Base-by-base conservation (phyloP, 2,797 vertebrate species). In the Channallabes apus region DNA sequence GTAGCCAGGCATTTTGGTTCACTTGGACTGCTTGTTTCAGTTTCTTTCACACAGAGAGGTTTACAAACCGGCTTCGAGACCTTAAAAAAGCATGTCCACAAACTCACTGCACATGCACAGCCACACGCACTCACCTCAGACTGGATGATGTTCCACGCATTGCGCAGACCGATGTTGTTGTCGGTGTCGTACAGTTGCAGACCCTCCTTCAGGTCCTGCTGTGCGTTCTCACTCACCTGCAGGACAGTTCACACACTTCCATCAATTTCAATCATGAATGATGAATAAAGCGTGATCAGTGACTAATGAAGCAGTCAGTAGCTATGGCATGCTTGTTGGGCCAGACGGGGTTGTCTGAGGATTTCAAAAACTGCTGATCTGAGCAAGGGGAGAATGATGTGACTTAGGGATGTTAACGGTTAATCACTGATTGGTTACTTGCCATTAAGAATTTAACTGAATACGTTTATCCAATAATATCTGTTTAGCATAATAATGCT, bases 141-240 rank as follows among this genome's bases (percentile, higher is more conserved):
- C 94, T 99, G 98, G 88, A 99, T 99, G 89, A 98, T 95, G 94
- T 98, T 97, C 98, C 98, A 99, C 0, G 98, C 98, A 0, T 99
- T 97, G 91, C 94, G 97, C 89, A 99, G 94, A 2, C 98, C 98
- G 24, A 97, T 94, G 11, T 99, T 99, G 91, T 97, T 95, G 18
- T 98, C 96, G 0, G 96, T 97, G 91, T 96, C 96, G 93, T 97
- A 99, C 1, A 99, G 95, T 72, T 94, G 93, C 86, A 99, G 94
- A 1, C 98, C 98, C 35, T 98, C 97, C 68, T 96, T 98, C 91
- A 99, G 91, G 92, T 99, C 98, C 88, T 93, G 94, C 87, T 94
- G 95, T 87, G 98, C 98, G 0, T 97, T 98, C 79, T 98, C 97
- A 4, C 95, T 97, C 88, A 99, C 97, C 98, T 99, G 93, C 12